Conservation (phyloP, 2,888 invertebrate genomes). For the Petrolisthes manimaculis region DNA sequence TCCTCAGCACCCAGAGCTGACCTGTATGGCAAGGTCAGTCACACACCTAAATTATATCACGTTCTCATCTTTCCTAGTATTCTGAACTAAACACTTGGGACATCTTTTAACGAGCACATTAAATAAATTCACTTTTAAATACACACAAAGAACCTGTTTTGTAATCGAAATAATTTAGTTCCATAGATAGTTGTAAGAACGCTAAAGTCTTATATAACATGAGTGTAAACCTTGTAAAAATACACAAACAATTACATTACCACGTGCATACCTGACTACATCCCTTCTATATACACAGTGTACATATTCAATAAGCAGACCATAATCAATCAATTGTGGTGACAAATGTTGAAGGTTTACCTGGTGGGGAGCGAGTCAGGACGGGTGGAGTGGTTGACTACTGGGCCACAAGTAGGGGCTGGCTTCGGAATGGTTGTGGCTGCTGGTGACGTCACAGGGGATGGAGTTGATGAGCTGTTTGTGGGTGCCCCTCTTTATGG, state of each 20-base stretch:
- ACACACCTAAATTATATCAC: no score
- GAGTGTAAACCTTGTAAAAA: no score
- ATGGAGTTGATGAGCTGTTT: background rate
- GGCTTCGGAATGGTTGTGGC: background rate
- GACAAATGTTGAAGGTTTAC: no score
- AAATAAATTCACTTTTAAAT: no score
- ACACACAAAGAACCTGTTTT: no score
- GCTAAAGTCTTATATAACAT: background rate
- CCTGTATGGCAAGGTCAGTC: background rate
- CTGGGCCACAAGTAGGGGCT: background rate
- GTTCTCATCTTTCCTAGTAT: no score
- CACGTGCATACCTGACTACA: background rate
- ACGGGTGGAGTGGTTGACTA: background rate
- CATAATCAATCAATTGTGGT: background rate
- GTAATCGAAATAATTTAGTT: no score
- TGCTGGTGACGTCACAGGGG: background rate
- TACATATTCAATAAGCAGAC: no score
- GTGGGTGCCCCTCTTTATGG: background rate
- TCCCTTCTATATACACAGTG: background rate
- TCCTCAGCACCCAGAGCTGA: slow-evolving; percentile 12
- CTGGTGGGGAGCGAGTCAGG: background rate
- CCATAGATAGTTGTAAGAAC: no score
- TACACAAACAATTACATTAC: no score
- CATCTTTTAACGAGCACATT: no score
- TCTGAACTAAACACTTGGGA: no score